A percentile compares a stretch with the other conserved stretches of the same genome.
Conservation (phyloP, 2,113 vertebrate species). For the Corvus hawaiiensis region DNA sequence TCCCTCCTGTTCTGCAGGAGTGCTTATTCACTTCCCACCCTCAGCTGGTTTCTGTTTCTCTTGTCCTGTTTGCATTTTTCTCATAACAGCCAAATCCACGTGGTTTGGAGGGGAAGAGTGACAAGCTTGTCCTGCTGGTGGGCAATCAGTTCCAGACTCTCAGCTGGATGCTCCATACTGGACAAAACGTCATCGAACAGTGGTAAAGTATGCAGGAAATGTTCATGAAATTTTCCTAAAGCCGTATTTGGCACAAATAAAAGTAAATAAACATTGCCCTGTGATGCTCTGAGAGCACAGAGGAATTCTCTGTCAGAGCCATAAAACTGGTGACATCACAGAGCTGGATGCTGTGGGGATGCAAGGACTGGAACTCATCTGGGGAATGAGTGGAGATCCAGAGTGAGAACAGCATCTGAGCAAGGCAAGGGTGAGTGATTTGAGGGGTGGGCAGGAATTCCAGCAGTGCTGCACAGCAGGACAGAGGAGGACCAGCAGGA, state of each 20-base stretch:
- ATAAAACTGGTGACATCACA: background rate
- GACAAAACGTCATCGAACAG: background rate
- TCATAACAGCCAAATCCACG: background rate
- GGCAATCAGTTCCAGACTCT: background rate
- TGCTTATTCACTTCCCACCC: background rate
- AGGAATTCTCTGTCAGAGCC: background rate
- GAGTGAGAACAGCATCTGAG: background rate
- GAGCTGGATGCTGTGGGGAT: background rate
- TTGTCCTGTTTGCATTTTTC: background rate
- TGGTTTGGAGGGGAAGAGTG: background rate
- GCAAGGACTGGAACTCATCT: background rate
- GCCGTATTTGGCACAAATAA: background rate
- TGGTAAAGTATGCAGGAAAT: background rate
- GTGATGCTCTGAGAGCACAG: background rate
- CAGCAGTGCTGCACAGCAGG: background rate
- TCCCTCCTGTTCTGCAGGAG: background rate
- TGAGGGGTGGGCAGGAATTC: background rate
- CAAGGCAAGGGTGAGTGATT: background rate
- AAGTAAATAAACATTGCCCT: background rate
- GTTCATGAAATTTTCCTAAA: background rate
- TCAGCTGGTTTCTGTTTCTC: background rate
- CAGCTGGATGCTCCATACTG: background rate
- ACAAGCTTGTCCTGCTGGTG: background rate
- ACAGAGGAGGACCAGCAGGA: background rate
- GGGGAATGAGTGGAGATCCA: background rate